Evolutionary conservation across 2,113 vertebrate genomes (phyloP), one percentile per base, ranked within the genome.

Genomic region (Hypanus sabinus): DNA sequence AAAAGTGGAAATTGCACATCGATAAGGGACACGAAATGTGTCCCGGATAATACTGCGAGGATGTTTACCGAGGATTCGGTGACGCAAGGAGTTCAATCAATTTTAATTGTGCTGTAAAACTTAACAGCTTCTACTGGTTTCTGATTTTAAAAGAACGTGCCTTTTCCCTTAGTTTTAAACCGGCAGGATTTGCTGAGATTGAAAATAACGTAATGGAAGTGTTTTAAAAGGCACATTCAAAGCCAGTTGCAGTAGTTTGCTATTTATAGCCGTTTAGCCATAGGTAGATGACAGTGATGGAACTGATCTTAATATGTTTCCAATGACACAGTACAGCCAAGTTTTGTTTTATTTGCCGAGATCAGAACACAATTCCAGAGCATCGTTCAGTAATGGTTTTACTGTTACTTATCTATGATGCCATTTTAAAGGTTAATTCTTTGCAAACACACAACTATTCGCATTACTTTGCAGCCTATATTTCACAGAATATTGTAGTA

Each of bases 281-380:
- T 95, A 95, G 96, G 94, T 95, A 95, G 94, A 92, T 94, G 81
- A 94, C 81, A 94, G 91, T 95, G 94, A 93, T 1, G 65, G 75
- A 18, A 90, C 3, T 22, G 46, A 77, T 60, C 94, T 60, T 94
- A 94, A 76, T 38, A 7, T 93, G 91, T 92, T 94, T 46, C 75
- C 94, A 94, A 94, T 93, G 65, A 92, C 87, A 94, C 93, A 90
- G 94, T 94, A 71, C 94, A 94, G 94, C 87, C 94, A 93, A 95
- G 88, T 88, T 94, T 95, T 95, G 94, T 73, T 95, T 91, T 94
- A 80, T 62, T 46, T 73, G 11, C 91, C 60, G 36, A 95, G 94
- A 93, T 94, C 16, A 65, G 76, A 94, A 95, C 93, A 92, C 57
- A 46, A 62, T 75, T 16, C 85, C 62, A 33, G 93, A 76, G 7